Conservation (phyloP, 2,113 vertebrate genomes). For the Canis aureus region DNA sequence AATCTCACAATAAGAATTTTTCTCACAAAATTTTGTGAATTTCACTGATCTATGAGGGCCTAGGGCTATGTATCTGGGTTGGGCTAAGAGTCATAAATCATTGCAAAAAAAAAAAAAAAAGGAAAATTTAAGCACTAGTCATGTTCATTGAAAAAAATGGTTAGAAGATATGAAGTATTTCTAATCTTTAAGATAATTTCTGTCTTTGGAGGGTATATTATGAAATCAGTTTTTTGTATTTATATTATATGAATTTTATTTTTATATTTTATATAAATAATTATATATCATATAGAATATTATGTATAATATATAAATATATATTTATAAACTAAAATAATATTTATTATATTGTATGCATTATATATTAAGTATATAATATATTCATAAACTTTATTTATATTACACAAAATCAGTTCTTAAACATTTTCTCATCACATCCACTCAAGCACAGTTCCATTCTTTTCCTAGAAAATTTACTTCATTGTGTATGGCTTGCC, state of each 20-base stretch:
- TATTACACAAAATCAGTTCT: background rate
- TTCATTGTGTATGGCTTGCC: background rate
- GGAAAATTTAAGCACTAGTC: background rate
- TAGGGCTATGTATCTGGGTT: background rate
- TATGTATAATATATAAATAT: background rate
- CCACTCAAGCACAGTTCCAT: background rate
- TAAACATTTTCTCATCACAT: background rate
- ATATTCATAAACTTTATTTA: background rate
- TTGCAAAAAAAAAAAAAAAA: background rate
- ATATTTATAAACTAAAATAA: background rate
- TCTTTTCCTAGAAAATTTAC: background rate
- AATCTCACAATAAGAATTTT: slow-evolving; percentile 45
- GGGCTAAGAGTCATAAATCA: background rate
- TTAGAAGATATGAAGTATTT: background rate
- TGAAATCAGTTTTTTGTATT: background rate
- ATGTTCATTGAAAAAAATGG: background rate
- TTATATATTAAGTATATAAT: background rate
- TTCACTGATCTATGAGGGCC: background rate
- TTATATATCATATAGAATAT: background rate
- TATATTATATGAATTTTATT: background rate
- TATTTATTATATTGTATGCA: background rate
- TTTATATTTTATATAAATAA: background rate
- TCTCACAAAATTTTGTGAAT: slow-evolving; percentile 20
- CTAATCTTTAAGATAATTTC: slow-evolving; percentile 47
- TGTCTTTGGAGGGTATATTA: background rate